Percentiles rank a stretch among this genome's conserved stretches.
These are phyloP conservation scores for Melopsittacus undulatus DNA, from an alignment of 2,797 vertebrate genomes.

Conservation along the genomic window DNA sequence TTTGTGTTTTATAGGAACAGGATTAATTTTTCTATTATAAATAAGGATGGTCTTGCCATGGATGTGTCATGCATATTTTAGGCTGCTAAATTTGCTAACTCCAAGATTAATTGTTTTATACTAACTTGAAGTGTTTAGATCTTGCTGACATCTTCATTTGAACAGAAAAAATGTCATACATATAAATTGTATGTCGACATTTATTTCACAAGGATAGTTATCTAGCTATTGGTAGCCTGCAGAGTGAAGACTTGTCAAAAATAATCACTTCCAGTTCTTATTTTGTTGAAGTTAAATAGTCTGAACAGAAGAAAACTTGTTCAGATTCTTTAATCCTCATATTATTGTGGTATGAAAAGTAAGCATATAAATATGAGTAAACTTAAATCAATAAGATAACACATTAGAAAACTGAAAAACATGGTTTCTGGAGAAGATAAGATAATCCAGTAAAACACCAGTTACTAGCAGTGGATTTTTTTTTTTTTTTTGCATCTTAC, in stretches of 20 bases:
- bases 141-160: constrained; percentile 13
- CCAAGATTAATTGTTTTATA: background rate
- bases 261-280: constrained; percentile 14
- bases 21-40: background rate
- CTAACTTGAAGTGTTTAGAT: background rate
- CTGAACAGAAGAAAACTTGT: background rate
- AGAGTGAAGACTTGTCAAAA: constrained; percentile 14
- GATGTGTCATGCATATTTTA: background rate
- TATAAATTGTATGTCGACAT: background rate
- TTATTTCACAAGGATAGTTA: background rate
- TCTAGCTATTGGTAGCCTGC: background rate
- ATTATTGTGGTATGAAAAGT: background rate
- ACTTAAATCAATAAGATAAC: background rate
- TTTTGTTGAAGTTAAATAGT: constrained; percentile 25
- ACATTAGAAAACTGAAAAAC: background rate
- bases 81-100: background rate
- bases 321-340: background rate
- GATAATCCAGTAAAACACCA: background rate
- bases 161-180: background rate
- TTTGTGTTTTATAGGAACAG: background rate
- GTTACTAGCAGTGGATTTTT: background rate
- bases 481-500: background rate
- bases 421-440: background rate
- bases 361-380: background rate
- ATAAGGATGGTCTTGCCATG: background rate